Conservation (phyloP, 1,140 invertebrate species). For the Nephotettix cincticeps region DNA sequence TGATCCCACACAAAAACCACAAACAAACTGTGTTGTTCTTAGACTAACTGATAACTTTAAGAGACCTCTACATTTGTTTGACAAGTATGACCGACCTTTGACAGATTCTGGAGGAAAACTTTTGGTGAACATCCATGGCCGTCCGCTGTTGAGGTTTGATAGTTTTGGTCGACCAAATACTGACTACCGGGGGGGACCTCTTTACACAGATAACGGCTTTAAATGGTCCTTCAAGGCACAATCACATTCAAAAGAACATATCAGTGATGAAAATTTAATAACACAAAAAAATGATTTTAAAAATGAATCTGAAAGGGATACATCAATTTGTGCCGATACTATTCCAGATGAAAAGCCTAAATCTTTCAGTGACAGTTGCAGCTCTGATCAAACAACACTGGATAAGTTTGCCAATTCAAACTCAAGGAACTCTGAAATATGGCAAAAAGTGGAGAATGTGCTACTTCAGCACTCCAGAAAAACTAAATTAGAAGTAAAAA, state of each 20-base stretch:
- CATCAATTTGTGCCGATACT: too few species aligned
- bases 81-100: slow-evolving; percentile 10
- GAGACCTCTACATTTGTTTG: slow-evolving; percentile 9
- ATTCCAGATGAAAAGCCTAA: too few species aligned
- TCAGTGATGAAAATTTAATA: background rate
- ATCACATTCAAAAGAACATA: background rate
- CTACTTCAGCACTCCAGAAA: background rate
- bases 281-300: background rate
- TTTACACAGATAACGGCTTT: slow-evolving; percentile 4
- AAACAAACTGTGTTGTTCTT: background rate
- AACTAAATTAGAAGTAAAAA: too few species aligned
- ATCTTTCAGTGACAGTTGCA: too few species aligned
- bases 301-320: too few species aligned
- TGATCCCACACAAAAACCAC: slow-evolving; percentile 6
- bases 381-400: too few species aligned
- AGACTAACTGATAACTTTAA: slow-evolving; percentile 7
- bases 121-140: slow-evolving; percentile 6
- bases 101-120: slow-evolving; percentile 6
- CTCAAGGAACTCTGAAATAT: background rate
- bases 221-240: slow-evolving; percentile 10
- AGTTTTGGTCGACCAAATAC: background rate
- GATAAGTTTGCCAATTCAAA: background rate
- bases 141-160: background rate
- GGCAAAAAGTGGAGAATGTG: background rate
- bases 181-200: background rate